Conservation (phyloP, 2,113 vertebrate species). For the Pollimyrus isidori region DNA sequence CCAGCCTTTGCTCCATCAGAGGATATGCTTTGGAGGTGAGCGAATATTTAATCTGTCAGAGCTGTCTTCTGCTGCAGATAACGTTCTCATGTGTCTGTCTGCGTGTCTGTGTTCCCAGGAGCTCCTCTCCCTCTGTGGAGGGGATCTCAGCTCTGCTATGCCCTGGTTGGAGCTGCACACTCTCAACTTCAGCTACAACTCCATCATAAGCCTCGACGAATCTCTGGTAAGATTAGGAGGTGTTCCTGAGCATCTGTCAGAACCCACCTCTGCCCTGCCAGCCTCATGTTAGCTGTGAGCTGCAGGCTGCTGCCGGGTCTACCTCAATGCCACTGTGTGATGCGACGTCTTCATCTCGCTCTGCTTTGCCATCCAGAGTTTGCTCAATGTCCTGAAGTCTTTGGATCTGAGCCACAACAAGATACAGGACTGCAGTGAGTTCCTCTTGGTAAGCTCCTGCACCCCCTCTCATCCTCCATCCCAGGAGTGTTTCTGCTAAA, state of each 20-base stretch:
- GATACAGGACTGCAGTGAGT: conserved; percentile 76
- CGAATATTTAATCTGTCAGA: not conserved
- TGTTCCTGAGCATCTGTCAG: not conserved
- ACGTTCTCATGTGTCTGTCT: not conserved
- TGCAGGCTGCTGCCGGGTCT: not conserved
- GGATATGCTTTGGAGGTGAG: not conserved
- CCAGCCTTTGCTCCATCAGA: not conserved
- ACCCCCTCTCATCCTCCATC: not conserved
- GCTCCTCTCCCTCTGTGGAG: conserved; percentile 84
- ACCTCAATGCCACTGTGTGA: not conserved
- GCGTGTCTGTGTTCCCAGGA: conserved; percentile 59
- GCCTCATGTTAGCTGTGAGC: not conserved
- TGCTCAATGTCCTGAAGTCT: conserved; percentile 76
- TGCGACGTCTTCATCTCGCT: not conserved
- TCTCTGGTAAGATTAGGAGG: conserved; percentile 73
- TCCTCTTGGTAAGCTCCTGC: conserved; percentile 58
- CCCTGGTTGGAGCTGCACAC: conserved; percentile 89
- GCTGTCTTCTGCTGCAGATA: not conserved
- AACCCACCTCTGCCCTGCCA: not conserved
- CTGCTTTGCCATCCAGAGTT: conserved; percentile 54
- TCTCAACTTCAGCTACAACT: conserved; percentile 89
- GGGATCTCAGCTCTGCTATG: conserved; percentile 86
- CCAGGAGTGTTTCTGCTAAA: not conserved
- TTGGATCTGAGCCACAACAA: conserved; percentile 91
- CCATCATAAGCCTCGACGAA: conserved; percentile 72